phyloP scores from a whole-genome alignment of 2,888 invertebrate genomes.

The Mimas tiliae region DNA sequence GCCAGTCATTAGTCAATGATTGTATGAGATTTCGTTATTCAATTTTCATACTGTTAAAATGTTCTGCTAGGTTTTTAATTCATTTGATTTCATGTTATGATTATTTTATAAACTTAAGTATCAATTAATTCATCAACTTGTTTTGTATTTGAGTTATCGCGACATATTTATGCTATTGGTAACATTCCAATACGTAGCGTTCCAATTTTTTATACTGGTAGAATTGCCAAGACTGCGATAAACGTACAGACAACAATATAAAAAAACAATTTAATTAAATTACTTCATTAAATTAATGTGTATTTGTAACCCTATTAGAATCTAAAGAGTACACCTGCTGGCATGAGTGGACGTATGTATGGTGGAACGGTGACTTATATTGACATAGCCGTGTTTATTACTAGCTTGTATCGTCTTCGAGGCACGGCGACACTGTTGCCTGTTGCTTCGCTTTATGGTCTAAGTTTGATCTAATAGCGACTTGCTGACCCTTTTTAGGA shows the following conservation, averaged over 20 bases:
- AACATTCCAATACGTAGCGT: not conserved
- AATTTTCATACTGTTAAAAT: too few relatives aligned
- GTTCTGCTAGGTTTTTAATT: too few relatives aligned
- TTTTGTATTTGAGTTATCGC: not conserved
- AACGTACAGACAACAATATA: not conserved
- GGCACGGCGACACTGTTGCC: slow-evolving; percentile 51
- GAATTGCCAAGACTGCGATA: not conserved
- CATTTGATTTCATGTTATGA: too few relatives aligned
- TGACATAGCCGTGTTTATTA: slow-evolving; percentile 76
- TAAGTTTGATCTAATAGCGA: slow-evolving; percentile 29
- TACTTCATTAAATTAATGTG: slow-evolving; percentile 14
- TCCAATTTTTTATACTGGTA: not conserved
- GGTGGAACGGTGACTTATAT: slow-evolving; percentile 73
- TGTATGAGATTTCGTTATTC: too few relatives aligned
- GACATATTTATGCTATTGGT: not conserved
- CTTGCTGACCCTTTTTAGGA: not conserved
- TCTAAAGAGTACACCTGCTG: slow-evolving; percentile 66
- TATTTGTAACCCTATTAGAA: slow-evolving; percentile 50
- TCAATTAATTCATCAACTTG: not conserved
- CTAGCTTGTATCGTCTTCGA: slow-evolving; percentile 57
- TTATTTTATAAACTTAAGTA: not conserved
- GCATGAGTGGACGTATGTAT: slow-evolving; percentile 72
- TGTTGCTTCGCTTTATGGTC: slow-evolving; percentile 44
- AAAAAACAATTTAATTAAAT: slow-evolving; percentile 6
- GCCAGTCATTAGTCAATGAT: too few relatives aligned